Base-by-base conservation (phyloP, 2,888 invertebrate species). In the Tetheella fluctuosa region DNA sequence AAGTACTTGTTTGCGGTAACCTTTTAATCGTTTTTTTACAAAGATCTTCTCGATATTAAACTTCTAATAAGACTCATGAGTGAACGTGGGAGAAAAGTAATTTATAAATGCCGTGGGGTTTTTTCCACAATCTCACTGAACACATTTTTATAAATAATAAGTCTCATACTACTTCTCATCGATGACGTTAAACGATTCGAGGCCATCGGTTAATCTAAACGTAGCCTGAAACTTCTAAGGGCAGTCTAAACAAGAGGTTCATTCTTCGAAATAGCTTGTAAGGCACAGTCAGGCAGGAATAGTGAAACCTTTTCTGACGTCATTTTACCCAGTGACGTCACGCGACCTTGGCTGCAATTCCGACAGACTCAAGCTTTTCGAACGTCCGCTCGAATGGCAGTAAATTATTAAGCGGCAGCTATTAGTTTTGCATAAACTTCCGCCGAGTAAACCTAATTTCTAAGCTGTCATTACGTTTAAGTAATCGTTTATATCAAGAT, bases 271-370 rank as follows among this genome's bases (percentile, higher is more conserved):
- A 68, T 64, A 69, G 59, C 59, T 55, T 64, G 54, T 60, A 63
- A 52, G 53, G 57, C 48, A 53, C 48, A 48, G 17, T 48, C 48
- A n/a, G 7, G 48, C 48, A 48, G 48, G 48, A 48, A 48, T 48
- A 48, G 17, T 15, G 48, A 48, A 48, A 48, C 48, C 48, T 61
- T 59, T 54, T 60, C 63, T 73, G 74, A 73, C 67, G 78, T 80
- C 77, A 80, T 65, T 23, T 20, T 60, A 23, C 55, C 61, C 54
- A 30, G 63, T 78, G 75, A 77, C 83, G 79, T 79, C 79, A 79
- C 59, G 10, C 62, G 75, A 70, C 82, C 81, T 82, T 84, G 78
- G 71, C 74, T 65, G 12, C 55, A 25, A 61, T 58, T 64, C 70
- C 68, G 67, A 60, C 64, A 54, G 64, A 63, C 57, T 20, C 57